Conservation (phyloP, 2,888 invertebrate genomes). For the Athripsodes cinereus region DNA sequence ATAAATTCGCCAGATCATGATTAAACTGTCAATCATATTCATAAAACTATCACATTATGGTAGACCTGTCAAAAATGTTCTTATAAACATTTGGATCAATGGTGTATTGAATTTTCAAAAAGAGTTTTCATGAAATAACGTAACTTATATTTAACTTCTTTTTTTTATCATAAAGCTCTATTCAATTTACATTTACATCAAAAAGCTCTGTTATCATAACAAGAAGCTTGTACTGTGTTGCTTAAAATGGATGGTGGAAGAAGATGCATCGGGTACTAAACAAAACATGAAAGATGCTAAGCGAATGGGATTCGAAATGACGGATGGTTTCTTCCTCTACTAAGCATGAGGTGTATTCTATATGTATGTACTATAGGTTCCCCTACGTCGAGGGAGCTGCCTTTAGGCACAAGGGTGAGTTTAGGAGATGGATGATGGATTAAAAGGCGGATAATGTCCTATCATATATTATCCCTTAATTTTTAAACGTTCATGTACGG, state of each 20-base stretch:
- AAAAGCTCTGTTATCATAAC: neutral
- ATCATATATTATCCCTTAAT: slow-evolving; percentile 22
- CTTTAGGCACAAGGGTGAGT: neutral
- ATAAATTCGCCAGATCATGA: no score
- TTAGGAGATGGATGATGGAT: slow-evolving; percentile 16
- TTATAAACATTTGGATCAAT: no score
- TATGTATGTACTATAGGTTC: slow-evolving; percentile 14
- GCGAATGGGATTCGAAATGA: slow-evolving; percentile 25
- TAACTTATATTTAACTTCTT: no score
- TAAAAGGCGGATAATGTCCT: slow-evolving; percentile 16
- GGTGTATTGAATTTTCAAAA: no score
- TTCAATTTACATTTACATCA: no score
- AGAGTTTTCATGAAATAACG: no score
- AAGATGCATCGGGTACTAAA: slow-evolving; percentile 24
- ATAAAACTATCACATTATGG: no score
- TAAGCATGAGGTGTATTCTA: no score
- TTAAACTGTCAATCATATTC: no score
- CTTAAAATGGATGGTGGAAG: neutral
- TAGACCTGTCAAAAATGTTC: no score
- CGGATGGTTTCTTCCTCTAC: slow-evolving; percentile 16
- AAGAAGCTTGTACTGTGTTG: neutral
- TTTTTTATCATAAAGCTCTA: no score
- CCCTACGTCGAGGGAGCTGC: neutral
- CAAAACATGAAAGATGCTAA: slow-evolving; percentile 24
- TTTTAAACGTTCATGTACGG: no score